phyloP scores from a whole-genome alignment of 30 jellyfish, hydroid and myxozoan species.

The Hydra vulgaris region DNA sequence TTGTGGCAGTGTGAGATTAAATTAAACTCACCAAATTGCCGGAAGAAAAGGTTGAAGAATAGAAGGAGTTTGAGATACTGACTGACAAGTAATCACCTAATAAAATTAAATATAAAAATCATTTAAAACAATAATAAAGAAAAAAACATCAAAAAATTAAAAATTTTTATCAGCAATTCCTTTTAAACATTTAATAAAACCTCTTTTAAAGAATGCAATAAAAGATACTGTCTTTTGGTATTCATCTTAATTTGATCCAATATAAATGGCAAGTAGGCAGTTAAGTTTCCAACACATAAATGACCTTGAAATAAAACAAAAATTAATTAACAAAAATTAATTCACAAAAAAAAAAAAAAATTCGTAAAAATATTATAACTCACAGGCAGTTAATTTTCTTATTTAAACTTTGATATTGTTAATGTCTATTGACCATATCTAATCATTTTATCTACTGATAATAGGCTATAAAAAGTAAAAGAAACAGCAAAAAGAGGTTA shows the following conservation, averaged over 20 bases:
- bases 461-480: too few relatives aligned
- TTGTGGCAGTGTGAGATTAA: too few relatives aligned
- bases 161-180: too few relatives aligned
- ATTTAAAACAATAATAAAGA: not conserved
- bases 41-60: constrained; percentile 69
- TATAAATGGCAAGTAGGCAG: constrained; percentile 69
- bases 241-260: constrained; percentile 70
- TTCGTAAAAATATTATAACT: too few relatives aligned
- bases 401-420: too few relatives aligned
- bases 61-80: not conserved
- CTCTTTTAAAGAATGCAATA: constrained; percentile 89
- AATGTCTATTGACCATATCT: too few relatives aligned
- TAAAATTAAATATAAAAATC: not conserved
- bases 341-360: not conserved
- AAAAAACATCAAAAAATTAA: not conserved
- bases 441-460: too few relatives aligned
- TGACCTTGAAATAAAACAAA: constrained; percentile 42
- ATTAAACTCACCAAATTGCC: constrained; percentile 44
- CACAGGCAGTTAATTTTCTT: too few relatives aligned
- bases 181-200: constrained; percentile 30
- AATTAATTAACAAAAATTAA: not conserved
- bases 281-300: constrained; percentile 83
- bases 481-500: too few relatives aligned
- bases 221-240: constrained; percentile 68
- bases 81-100: not conserved